Evolutionary conservation across 2,888 invertebrate genomes (phyloP).

Genomic region (Neuroscelio doddi): DNA sequence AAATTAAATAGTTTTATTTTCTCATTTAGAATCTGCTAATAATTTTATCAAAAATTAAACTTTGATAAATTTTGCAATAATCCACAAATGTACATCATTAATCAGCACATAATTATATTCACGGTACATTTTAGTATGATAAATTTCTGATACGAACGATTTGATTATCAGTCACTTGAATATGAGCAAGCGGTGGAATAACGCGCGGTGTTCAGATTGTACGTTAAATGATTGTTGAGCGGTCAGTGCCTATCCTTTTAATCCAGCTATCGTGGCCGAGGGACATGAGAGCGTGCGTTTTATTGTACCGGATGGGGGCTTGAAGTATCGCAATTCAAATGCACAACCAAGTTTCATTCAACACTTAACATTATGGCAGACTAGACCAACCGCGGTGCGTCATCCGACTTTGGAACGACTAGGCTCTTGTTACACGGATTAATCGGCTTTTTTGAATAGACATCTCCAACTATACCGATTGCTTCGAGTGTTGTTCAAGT

Average conservation of each 20-base stretch:
- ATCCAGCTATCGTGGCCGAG: slow-evolving; percentile 44
- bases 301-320: slow-evolving; percentile 54
- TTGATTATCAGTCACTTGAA: too few relatives aligned
- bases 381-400: slow-evolving; percentile 49
- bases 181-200: too few relatives aligned
- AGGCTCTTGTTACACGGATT: slow-evolving; percentile 38
- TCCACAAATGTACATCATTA: too few relatives aligned
- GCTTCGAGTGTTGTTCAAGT: slow-evolving; percentile 31
- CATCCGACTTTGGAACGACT: slow-evolving; percentile 45
- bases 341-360: slow-evolving; percentile 57
- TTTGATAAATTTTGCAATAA: slow-evolving; percentile 21
- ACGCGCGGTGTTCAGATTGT: too few relatives aligned
- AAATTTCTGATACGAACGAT: too few relatives aligned
- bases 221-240: slow-evolving; percentile 46
- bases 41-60: too few relatives aligned
- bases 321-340: slow-evolving; percentile 57
- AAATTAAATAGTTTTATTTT: too few relatives aligned
- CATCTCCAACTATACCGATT: slow-evolving; percentile 42
- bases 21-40: too few relatives aligned
- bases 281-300: slow-evolving; percentile 45
- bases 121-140: too few relatives aligned
- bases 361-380: slow-evolving; percentile 42
- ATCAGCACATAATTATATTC: too few relatives aligned
- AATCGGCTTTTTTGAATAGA: slow-evolving; percentile 42
- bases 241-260: slow-evolving; percentile 46